Evolutionary conservation across 1,140 invertebrate species (phyloP), one percentile per base, ranked within the genome.

Genomic region (Adoxophyes honmai): DNA sequence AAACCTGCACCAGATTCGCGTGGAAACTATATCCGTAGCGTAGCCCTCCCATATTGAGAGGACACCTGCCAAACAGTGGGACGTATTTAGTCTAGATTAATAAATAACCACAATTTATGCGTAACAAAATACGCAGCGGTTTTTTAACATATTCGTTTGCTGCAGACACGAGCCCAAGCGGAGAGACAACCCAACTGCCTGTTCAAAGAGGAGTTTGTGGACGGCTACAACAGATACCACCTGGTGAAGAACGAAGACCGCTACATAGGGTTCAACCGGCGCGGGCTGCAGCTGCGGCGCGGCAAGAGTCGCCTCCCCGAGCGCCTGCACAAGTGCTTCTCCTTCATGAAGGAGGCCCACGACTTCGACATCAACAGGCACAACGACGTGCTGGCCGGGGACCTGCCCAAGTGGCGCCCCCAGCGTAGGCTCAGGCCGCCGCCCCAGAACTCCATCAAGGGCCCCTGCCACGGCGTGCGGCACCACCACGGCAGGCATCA

Each of bases 151-250:
- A 15, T 55, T 55, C 34, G 1, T n/a, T 74, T 76, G 38, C 70
- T 52, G 75, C 81, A 88, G 85, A 78, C 79, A 37, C 73, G 78
- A 60, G 76, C 68, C 56, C 79, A 86, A 85, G 85, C 85, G 65
- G 81, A 86, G 80, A 85, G 68, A 81, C 76, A 81, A 64, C 76
- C 75, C 64, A 85, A 75, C 60, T 88, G 85, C 64, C 74, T 88
- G 16, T 88, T 88, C 82, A 85, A 78, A 73, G 85, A 88, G 68
- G 81, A 81, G 55, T 85, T 84, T 78, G 74, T 83, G 62, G 73
- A 84, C 70, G 84, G 82, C 74, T 88, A 86, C 82, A 88, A 83
- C 77, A 76, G 73, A 68, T 88, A 86, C 68, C 79, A 79, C 55
- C 69, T 86, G 58, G 78, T 75, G 70, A 83, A 81, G 74, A 84